phyloP scores from a whole-genome alignment of 2,113 vertebrate species.

The Thalassarche chlororhynchos region DNA sequence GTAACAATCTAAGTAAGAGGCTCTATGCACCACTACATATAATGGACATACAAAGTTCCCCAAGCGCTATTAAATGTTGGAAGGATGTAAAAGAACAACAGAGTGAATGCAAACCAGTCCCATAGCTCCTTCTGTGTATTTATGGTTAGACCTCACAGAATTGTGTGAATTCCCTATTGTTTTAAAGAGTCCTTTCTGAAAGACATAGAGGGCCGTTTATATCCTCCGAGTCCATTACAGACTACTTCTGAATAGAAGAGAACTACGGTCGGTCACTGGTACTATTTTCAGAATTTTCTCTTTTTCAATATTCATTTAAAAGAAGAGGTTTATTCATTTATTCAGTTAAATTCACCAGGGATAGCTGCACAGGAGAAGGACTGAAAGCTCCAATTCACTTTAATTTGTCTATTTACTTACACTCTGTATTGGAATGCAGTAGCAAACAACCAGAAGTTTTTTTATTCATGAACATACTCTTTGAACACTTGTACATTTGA shows the following conservation, averaged over 20 bases:
- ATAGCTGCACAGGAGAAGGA: background rate
- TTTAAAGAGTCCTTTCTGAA: background rate
- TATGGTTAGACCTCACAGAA: background rate
- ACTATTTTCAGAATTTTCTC: background rate
- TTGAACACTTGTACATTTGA: constrained; percentile 17
- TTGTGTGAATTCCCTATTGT: background rate
- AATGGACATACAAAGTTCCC: background rate
- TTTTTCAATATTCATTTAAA: constrained; percentile 25
- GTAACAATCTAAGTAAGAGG: background rate
- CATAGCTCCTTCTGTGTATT: background rate
- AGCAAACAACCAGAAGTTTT: constrained; percentile 3
- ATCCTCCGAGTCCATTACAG: background rate
- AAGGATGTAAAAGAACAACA: background rate
- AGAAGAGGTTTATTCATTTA: constrained; percentile 55
- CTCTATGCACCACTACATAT: background rate
- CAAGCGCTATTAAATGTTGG: background rate
- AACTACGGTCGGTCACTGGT: background rate
- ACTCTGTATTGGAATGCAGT: constrained; percentile 32
- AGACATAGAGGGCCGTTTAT: background rate
- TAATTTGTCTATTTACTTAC: constrained; percentile 42
- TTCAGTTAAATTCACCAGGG: constrained; percentile 29
- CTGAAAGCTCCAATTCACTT: constrained; percentile 64
- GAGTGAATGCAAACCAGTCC: background rate
- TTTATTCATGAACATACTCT: constrained; percentile 13
- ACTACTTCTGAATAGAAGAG: background rate